Base-by-base conservation (phyloP, 2,888 invertebrate genomes). In the Nephrotoma flavescens region DNA sequence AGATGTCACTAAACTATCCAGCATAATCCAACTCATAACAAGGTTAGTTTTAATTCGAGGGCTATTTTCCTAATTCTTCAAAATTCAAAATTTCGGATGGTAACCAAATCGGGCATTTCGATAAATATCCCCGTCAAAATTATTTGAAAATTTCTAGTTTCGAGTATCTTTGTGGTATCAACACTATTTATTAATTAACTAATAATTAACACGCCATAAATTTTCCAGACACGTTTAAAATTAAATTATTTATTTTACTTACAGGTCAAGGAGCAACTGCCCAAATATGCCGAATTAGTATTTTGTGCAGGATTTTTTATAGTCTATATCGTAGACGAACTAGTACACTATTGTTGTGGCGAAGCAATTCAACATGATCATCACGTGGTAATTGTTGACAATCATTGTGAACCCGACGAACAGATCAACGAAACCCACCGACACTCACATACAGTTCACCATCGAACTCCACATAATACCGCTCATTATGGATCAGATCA, bases 241-340 rank as follows among this genome's bases (percentile, higher is more conserved):
- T 31, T 31, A 2, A 31, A 31, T 31, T 31, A 3, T 31, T 31
- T 31, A 31, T 12, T 83, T 45, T 87, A 15, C 4, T 83, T 86
- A 84, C 88, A 91, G 92, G 91, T 92, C 42, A 92, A 95, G 86
- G 93, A 94, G 87, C 91, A 92, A 87, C 90, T 94, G 85, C 93
- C 93, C 0, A 90, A 93, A 57, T 93, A 94, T 88, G 93, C 95
- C 0, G 96, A 96, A 90, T 90, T 96, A 0, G 91, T 94, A 42
- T 92, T 96, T 86, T 95, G 95, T 87, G 90, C 92, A 3, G 96
- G 96, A 0, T 96, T 96, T 89, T 94, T 96, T 87, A 88, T 94
- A 0, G 94, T 96, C 0, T 96, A 96, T 89, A 91, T 95, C 15
- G 93, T 96, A 4, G 96, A 96, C 89, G 96, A 96, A 89, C 90